Percentiles rank a stretch among this genome's conserved stretches.
phyloP scores from a whole-genome alignment of 1,140 invertebrate species.

The Andrena cerasifolii region DNA sequence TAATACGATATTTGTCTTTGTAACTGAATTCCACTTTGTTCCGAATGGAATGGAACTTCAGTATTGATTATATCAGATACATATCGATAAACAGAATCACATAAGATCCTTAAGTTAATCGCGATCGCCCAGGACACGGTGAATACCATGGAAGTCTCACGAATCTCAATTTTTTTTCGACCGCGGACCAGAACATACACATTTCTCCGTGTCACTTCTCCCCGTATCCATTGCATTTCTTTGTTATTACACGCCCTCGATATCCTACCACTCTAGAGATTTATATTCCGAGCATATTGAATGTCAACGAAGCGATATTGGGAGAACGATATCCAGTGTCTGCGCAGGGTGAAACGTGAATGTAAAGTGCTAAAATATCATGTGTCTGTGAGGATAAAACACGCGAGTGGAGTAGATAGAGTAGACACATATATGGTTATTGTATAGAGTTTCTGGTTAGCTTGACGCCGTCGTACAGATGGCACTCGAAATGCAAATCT shows the following conservation, averaged over 20 bases:
- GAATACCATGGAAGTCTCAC: neutral
- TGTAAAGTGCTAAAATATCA: slow-evolving; percentile 10
- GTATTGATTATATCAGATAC: neutral
- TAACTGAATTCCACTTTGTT: neutral
- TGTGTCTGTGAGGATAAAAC: slow-evolving; percentile 3
- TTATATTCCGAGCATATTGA: slow-evolving; percentile 26
- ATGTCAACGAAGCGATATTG: slow-evolving; percentile 34
- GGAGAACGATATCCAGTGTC: slow-evolving; percentile 19
- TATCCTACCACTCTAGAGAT: slow-evolving; percentile 14
- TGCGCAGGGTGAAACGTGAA: neutral
- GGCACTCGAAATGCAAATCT: neutral
- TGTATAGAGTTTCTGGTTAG: slow-evolving; percentile 18
- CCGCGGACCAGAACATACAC: slow-evolving; percentile 5
- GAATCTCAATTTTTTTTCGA: neutral
- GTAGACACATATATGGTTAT: neutral
- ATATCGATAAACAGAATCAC: neutral
- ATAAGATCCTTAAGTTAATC: neutral
- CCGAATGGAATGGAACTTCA: neutral
- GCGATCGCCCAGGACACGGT: neutral
- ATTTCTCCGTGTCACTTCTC: neutral
- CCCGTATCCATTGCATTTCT: slow-evolving; percentile 35
- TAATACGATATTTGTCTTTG: neutral
- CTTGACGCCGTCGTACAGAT: neutral
- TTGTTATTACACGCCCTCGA: slow-evolving; percentile 1
- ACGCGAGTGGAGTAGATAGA: neutral